Percentiles rank a stretch among this genome's conserved stretches.
Conservation (phyloP, 2,797 vertebrate genomes). For the Protonibea diacanthus region DNA sequence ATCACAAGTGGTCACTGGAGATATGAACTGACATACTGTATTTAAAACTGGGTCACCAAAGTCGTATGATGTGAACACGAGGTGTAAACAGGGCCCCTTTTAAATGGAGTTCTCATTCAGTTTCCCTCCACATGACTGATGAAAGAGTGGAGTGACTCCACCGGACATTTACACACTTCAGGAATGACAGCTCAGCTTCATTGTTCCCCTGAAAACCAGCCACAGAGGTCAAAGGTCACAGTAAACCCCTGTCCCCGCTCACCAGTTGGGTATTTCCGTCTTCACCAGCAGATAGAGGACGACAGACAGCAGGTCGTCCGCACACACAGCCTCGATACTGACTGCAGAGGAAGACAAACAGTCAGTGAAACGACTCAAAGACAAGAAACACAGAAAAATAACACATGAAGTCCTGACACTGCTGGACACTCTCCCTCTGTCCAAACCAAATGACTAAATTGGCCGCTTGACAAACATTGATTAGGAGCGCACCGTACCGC, state of each 20-base stretch:
- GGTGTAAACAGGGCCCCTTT: too few relatives aligned
- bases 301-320: slow-evolving; percentile 95
- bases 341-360: slow-evolving; percentile 77
- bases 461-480: slow-evolving; percentile 66
- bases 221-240: slow-evolving; percentile 18
- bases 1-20: too few relatives aligned
- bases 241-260: slow-evolving; percentile 48
- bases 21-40: too few relatives aligned
- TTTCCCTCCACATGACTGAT: neutral
- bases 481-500: slow-evolving; percentile 53
- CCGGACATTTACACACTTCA: neutral
- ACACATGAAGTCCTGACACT: neutral
- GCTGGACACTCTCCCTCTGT: slow-evolving; percentile 25
- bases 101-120: neutral
- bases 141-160: too few relatives aligned
- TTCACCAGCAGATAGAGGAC: slow-evolving; percentile 95
- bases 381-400: neutral
- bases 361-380: neutral
- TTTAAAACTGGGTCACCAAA: too few relatives aligned
- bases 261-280: slow-evolving; percentile 99
- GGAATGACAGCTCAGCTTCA: neutral
- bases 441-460: slow-evolving; percentile 58
- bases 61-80: too few relatives aligned
- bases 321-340: slow-evolving; percentile 92
- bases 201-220: neutral